Percentiles rank a stretch among this genome's conserved stretches.
These are phyloP conservation scores for Scaptomyza cyrtandrae DNA, from an alignment of 2,888 invertebrate genomes.

Conservation along the genomic window DNA sequence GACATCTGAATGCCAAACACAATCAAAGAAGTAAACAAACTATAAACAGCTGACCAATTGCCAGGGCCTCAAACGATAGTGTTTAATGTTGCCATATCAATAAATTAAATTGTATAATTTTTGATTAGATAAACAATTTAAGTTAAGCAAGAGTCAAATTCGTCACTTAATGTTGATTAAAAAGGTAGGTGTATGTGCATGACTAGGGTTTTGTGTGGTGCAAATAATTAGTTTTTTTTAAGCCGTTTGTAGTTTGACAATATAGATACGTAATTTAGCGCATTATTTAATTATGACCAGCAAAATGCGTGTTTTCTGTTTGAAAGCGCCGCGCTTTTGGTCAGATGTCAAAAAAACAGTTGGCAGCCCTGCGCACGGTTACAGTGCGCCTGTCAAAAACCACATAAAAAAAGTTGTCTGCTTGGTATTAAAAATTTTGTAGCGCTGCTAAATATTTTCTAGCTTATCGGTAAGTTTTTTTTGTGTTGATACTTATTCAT, in stretches of 20 bases:
- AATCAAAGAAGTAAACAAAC: conserved; percentile 46
- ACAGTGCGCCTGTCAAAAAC: conserved; percentile 71
- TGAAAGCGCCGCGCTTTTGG: conserved; percentile 33
- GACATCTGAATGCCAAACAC: conserved; percentile 33
- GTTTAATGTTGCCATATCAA: not conserved
- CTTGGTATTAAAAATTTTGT: conserved; percentile 64
- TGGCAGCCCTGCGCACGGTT: conserved; percentile 63
- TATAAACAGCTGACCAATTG: conserved; percentile 41
- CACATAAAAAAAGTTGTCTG: conserved; percentile 72
- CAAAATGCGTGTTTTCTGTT: conserved; percentile 1
- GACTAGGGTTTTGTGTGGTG: too few relatives aligned
- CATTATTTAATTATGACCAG: not conserved
- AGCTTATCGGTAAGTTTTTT: conserved; percentile 71
- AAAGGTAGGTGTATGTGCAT: too few relatives aligned
- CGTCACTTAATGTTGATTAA: too few relatives aligned
- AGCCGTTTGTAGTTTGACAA: not conserved
- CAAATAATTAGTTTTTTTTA: too few relatives aligned
- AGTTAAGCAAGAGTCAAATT: too few relatives aligned
- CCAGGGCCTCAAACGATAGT: conserved; percentile 10
- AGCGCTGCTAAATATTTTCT: conserved; percentile 75
- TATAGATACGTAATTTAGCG: not conserved
- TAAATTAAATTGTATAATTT: too few relatives aligned
- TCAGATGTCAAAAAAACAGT: conserved; percentile 56
- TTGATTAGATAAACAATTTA: too few relatives aligned
- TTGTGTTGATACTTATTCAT: not conserved